Evolutionary conservation across 2,888 invertebrate genomes (phyloP), one percentile per base, ranked within the genome.

Genomic region (Scaptodrosophila latifasciaeformis): DNA sequence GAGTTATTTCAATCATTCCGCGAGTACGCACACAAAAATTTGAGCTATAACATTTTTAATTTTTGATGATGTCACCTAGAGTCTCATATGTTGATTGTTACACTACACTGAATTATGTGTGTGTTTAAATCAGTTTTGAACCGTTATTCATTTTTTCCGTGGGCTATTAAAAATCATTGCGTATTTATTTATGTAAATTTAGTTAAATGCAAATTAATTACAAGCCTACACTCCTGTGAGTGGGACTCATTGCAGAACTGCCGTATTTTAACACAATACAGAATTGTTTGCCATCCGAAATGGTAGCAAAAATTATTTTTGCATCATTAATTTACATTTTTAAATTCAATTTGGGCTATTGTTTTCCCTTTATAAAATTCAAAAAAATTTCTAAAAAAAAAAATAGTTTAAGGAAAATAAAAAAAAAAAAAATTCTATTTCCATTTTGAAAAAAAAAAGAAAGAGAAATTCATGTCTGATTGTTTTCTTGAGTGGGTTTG

Each of bases 191-290:
- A 71, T 68, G 72, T 65, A 82, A 81, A 79, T 71, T 75, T 76
- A 74, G 65, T 82, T 81, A 67, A 76, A 81, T 76, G 63, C 71
- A 65, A 81, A 75, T 81, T 79, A 82, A 82, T 79, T 79, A 68
- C 54, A 67, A 56, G 70, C 60, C 75, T 62, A 58, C 54, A 59
- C 50, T 62, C n/a, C n/a, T n/a, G n/a, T n/a, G n/a, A n/a, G n/a
- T n/a, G n/a, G n/a, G n/a, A n/a, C n/a, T n/a, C n/a, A n/a, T 66
- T 59, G 63, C 56, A 67, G 53, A 50, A 59, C 55, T 45, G 37
- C 21, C 21, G 53, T 59, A 34, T 34, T n/a, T n/a, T n/a, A n/a
- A n/a, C n/a, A 13, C 15, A 52, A 61, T 64, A 64, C 59, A 62
- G 50, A 65, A 66, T 59, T 72, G 77, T 77, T 72, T 67, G 62